A percentile compares a stretch with the other conserved stretches of the same genome.
Evolutionary conservation across 1,140 invertebrate genomes (phyloP).

Genomic region (Drosophila erecta): DNA sequence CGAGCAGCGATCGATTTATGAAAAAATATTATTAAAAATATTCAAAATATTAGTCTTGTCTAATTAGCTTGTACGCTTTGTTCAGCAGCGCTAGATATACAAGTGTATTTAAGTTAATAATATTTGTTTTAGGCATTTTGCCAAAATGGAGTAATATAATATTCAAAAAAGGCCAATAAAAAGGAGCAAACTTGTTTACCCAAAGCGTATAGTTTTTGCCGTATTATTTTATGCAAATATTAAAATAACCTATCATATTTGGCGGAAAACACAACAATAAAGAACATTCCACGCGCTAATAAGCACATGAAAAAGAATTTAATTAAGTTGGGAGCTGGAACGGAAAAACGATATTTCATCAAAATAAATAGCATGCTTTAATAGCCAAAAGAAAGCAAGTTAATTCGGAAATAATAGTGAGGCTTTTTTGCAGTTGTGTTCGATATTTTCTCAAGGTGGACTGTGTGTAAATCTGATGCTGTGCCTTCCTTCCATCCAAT

Average conservation of each 20-base stretch:
- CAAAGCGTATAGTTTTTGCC: not conserved
- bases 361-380: not conserved
- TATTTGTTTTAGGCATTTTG: no score
- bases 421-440: conserved; percentile 2
- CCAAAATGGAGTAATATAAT: no score
- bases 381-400: not conserved
- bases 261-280: not conserved
- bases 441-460: not conserved
- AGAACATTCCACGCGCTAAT: not conserved
- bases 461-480: not conserved
- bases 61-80: no score
- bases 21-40: no score
- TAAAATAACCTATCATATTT: not conserved
- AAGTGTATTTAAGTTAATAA: no score
- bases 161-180: not conserved
- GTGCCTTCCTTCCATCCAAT: conserved; percentile 22
- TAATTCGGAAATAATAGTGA: no score
- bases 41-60: no score
- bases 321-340: not conserved
- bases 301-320: not conserved
- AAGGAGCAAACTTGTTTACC: not conserved
- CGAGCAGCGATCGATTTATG: no score
- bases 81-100: no score
- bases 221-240: conserved; percentile 3
- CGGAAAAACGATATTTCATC: not conserved